Evolutionary conservation across 2,888 invertebrate genomes (phyloP).

Genomic region (Stomorhina lunata): DNA sequence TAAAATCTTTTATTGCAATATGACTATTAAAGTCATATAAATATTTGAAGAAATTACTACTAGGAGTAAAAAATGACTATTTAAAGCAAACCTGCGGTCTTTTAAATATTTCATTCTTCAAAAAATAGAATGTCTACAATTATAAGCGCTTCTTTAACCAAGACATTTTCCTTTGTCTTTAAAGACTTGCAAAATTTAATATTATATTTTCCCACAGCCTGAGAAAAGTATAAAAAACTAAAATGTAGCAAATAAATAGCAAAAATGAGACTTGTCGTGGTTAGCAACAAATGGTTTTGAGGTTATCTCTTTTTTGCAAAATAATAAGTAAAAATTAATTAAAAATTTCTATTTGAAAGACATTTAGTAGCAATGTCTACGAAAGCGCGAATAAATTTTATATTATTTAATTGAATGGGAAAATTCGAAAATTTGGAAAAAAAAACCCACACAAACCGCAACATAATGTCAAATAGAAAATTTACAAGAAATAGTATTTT

Average conservation of each 20-base stretch:
- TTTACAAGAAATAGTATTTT: neutral
- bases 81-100: slow-evolving; percentile 59
- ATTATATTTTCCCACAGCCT: neutral
- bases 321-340: slow-evolving; percentile 78
- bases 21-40: too few relatives aligned
- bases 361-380: neutral
- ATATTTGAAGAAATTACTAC: too few relatives aligned
- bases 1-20: too few relatives aligned
- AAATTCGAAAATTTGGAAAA: neutral
- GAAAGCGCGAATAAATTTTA: too few relatives aligned
- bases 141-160: neutral
- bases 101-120: slow-evolving; percentile 20
- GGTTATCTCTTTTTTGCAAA: slow-evolving; percentile 62
- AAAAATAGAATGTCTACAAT: slow-evolving; percentile 38
- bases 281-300: slow-evolving; percentile 48
- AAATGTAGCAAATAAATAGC: neutral
- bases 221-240: neutral
- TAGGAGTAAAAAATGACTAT: too few relatives aligned
- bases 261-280: slow-evolving; percentile 41
- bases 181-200: neutral
- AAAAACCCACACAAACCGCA: slow-evolving; percentile 8
- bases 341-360: slow-evolving; percentile 68
- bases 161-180: slow-evolving; percentile 19
- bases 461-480: slow-evolving; percentile 21
- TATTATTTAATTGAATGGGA: too few relatives aligned